Conservation (phyloP, 2,797 vertebrate species). For the Heteromormyrus szaboi region DNA sequence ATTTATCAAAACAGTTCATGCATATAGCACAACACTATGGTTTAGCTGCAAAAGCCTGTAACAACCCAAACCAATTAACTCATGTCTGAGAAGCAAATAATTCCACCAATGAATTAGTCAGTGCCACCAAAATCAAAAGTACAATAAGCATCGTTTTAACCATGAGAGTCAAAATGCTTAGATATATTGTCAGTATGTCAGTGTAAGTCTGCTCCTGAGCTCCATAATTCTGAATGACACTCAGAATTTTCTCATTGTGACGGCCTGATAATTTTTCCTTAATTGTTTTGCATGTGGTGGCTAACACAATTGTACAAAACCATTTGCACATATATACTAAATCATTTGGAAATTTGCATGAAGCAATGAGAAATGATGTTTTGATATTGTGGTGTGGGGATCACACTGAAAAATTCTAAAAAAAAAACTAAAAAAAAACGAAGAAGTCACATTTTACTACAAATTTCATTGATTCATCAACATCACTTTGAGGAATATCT, state of each 20-base stretch:
- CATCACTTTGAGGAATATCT: neutral
- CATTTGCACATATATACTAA: neutral
- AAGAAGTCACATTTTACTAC: neutral
- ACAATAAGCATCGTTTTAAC: neutral
- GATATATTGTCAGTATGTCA: neutral
- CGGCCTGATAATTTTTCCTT: neutral
- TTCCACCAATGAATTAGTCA: neutral
- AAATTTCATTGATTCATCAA: neutral
- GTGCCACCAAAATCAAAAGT: neutral
- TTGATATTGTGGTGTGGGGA: neutral
- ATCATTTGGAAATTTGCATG: neutral
- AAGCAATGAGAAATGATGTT: neutral
- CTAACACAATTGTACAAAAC: neutral
- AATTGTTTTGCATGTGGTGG: neutral
- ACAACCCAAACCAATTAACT: neutral
- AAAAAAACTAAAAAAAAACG: too few species aligned
- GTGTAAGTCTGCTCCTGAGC: neutral
- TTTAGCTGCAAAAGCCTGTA: neutral
- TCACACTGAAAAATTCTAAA: too few species aligned
- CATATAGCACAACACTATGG: neutral
- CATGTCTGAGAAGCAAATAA: neutral
- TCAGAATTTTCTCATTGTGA: neutral
- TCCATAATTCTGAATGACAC: neutral
- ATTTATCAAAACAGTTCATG: neutral
- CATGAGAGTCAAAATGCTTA: neutral